These are phyloP conservation scores for Erithacus rubecula DNA, from an alignment of 2,797 vertebrate genomes.

Conservation along the genomic window DNA sequence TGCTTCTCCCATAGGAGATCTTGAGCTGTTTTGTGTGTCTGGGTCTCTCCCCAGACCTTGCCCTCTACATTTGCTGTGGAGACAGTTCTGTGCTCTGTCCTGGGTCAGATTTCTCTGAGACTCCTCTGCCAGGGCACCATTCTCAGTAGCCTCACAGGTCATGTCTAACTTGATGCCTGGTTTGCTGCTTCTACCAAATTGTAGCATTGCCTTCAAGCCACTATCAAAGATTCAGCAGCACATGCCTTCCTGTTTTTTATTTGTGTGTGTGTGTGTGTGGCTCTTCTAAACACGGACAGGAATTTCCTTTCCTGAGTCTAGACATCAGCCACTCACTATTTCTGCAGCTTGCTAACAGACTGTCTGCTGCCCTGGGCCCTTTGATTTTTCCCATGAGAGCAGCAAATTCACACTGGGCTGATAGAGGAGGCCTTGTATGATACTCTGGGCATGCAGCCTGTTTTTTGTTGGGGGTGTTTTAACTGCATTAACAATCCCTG, in stretches of 20 bases:
- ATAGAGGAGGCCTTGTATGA: neutral
- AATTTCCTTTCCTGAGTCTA: conserved; percentile 61
- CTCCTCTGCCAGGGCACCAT: neutral
- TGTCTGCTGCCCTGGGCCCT: conserved; percentile 16
- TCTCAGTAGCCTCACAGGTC: neutral
- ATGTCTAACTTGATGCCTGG: neutral
- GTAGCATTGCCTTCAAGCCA: neutral
- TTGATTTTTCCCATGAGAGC: conserved; percentile 40
- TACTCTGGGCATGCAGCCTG: neutral
- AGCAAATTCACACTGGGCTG: neutral
- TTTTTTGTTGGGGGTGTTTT: neutral
- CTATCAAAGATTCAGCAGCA: conserved; percentile 3
- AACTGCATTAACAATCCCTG: neutral
- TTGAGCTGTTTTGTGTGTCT: neutral
- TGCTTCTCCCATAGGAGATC: neutral
- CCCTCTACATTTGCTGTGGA: neutral
- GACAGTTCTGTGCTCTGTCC: neutral
- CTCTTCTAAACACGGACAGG: conserved; percentile 27
- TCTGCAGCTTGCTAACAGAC: conserved; percentile 25
- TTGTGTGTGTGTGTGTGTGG: conserved; percentile 23
- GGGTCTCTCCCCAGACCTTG: neutral
- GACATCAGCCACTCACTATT: conserved; percentile 47
- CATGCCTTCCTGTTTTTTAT: conserved; percentile 56
- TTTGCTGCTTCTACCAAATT: conserved; percentile 11
- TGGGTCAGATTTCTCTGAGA: neutral